phyloP scores from a whole-genome alignment of 2,113 vertebrate species.

The Acanthochromis polyacanthus region DNA sequence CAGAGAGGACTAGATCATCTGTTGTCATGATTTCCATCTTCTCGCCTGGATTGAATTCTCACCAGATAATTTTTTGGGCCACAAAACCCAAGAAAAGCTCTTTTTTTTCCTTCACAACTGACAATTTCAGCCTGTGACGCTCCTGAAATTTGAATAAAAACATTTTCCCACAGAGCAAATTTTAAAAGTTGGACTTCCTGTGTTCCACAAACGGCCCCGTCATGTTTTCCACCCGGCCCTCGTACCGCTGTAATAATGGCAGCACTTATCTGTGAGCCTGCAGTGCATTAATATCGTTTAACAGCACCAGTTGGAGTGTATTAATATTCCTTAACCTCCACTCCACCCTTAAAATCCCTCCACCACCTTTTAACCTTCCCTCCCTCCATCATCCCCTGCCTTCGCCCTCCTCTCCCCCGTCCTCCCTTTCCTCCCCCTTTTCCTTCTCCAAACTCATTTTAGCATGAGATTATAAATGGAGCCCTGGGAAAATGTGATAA shows the following conservation, averaged over 20 bases:
- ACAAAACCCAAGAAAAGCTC: too few relatives aligned
- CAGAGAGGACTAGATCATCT: too few relatives aligned
- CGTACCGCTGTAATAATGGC: constrained; percentile 15
- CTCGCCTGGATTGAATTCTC: too few relatives aligned
- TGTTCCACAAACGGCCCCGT: too few relatives aligned
- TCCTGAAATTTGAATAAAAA: too few relatives aligned
- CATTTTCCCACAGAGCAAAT: too few relatives aligned
- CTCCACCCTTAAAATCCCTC: constrained; percentile 50
- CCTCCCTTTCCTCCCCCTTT: constrained; percentile 28
- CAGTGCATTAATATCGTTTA: constrained; percentile 60
- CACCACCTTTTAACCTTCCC: constrained; percentile 52
- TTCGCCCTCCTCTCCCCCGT: constrained; percentile 2
- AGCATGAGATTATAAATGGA: constrained; percentile 87
- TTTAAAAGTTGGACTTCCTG: too few relatives aligned
- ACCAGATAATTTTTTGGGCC: too few relatives aligned
- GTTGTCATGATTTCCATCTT: too few relatives aligned
- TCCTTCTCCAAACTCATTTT: constrained; percentile 73
- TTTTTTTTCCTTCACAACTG: too few relatives aligned
- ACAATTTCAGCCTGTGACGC: too few relatives aligned
- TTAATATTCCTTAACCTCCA: constrained; percentile 76
- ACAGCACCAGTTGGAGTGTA: constrained; percentile 51
- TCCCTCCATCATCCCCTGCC: constrained; percentile 38
- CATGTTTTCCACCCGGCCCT: constrained; percentile 20
- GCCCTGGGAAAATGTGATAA: constrained; percentile 84
- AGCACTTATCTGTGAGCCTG: constrained; percentile 27